Evolutionary conservation across 2,888 invertebrate genomes (phyloP).

Genomic region (Parascotia fuliginaria): DNA sequence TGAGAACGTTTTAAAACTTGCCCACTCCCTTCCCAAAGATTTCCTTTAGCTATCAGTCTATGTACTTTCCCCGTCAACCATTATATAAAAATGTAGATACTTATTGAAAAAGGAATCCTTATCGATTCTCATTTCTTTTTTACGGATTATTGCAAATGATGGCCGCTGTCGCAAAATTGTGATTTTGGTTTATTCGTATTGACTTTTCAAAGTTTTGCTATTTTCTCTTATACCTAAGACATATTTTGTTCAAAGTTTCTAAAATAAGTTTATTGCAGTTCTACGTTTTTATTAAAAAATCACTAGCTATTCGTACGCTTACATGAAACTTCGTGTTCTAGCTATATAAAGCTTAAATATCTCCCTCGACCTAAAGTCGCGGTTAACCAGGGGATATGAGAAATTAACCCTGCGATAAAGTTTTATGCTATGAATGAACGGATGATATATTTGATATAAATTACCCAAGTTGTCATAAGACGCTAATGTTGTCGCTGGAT

Average conservation of each 20-base stretch:
- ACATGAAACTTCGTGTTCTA: neutral
- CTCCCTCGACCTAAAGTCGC: constrained; percentile 20
- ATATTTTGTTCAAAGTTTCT: neutral
- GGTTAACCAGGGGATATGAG: constrained; percentile 15
- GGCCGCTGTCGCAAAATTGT: neutral
- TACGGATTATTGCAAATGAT: constrained; percentile 3
- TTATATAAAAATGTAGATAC: constrained; percentile 3
- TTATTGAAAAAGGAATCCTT: neutral
- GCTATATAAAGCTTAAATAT: constrained; percentile 19
- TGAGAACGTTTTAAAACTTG: constrained; percentile 13
- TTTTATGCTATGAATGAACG: constrained; percentile 31
- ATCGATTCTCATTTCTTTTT: constrained; percentile 1
- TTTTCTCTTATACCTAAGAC: neutral
- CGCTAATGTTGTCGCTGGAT: constrained; percentile 63
- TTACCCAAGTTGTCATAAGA: constrained; percentile 62
- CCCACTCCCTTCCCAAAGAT: neutral
- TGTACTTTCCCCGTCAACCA: neutral
- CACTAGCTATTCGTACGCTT: too few relatives aligned
- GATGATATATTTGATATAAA: constrained; percentile 55
- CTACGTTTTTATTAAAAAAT: too few relatives aligned
- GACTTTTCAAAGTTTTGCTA: neutral
- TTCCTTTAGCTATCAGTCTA: neutral
- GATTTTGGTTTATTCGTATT: neutral
- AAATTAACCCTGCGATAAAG: constrained; percentile 37
- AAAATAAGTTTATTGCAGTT: too few relatives aligned